Base-by-base conservation (phyloP, 1,140 invertebrate species). In the Drusus annulatus region DNA sequence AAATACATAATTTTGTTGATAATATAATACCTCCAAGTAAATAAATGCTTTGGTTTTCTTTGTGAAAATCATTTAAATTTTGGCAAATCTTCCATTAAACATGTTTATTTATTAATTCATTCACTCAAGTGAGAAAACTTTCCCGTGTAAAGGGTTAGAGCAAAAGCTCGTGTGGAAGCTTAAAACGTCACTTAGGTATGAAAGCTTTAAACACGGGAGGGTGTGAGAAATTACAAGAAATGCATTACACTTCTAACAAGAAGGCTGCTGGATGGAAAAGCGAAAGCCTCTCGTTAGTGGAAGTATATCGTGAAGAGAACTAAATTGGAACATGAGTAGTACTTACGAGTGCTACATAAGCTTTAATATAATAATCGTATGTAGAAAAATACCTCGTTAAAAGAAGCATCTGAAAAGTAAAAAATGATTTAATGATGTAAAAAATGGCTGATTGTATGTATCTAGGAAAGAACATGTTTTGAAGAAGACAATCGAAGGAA, bases 121-220 rank as follows among this genome's bases (percentile, higher is more conserved):
- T 56, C 19, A 56, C 19, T 56, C 10, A 21, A 2, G 54, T 1
- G 54, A 6, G 8, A 19, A 65, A 65, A 13, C 25, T 65, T 25
- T 65, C 36, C 21, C 0, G 2, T n/a, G 21, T 7, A 65, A 63
- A 63, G 62, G 62, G 62, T 65, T 28, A 28, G 8, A 16, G 19
- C 16, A 65, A 65, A 63, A 65, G 3, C 54, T 25, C 28, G 62
- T 65, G n/a, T 25, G 36, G 8, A 13, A 13, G 62, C 25, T 28
- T 65, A n/a, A 28, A 65, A 25, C 62, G 5, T 65, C 62, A 65
- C 62, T 65, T 65, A 65, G 16, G 28, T 16, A 65, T 28, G 62
- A 65, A 25, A 7, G 62, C 62, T 36, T 31, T 28, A 65, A 65
- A 25, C 62, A 28, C 19, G 25, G 15, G 3, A 28, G 10, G 62